Evolutionary conservation across 1,140 invertebrate species (phyloP), one percentile per base, ranked within the genome.

Genomic region (Philopotamus ludificatus): DNA sequence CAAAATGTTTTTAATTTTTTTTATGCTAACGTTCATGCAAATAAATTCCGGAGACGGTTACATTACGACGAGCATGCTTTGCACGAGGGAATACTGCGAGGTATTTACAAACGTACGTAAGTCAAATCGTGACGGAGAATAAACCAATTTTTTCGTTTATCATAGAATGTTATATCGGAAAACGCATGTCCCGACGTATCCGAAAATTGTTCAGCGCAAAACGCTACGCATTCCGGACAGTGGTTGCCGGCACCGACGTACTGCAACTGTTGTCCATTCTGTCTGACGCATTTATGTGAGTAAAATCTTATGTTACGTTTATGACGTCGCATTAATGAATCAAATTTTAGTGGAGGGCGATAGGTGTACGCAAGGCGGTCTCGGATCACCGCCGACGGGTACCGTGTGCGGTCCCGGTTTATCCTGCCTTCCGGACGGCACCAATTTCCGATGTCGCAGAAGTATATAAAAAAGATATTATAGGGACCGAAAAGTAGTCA

Each of bases 221-320:
- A 83, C 72, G 75, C 75, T 0, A 83, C 81, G 0, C 78, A 82
- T 62, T 73, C 73, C 34, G 83, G 81, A 0, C 21, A 79, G 15
- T 74, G 72, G 72, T 62, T 85, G 18, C 76, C 73, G 0, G 83
- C 80, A 9, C 80, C 82, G 0, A 81, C 79, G 12, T 68, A 77
- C 1, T 85, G 85, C 73, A 85, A 84, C 70, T 86, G 85, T 66
- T 85, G 85, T 63, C 71, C 81, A 3, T 84, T 78, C 71, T 85
- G 84, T 64, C 63, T 85, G 22, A 74, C 75, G 9, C 75, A 81
- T 68, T 73, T 81, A 57, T 67, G 80, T 82, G 15, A 15, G 15
- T 16, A 54, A 16, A 7, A 49, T 49, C 15, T 49, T 49, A 49
- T 4, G 4, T 49, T 49, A 7, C 45, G 20, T 16, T n/a, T n/a